A percentile compares a stretch with the other conserved stretches of the same genome.
These are phyloP conservation scores for Patiria pectinifera DNA, from an alignment of 53 echinoderm and acorn worm genomes.

Conservation along the genomic window DNA sequence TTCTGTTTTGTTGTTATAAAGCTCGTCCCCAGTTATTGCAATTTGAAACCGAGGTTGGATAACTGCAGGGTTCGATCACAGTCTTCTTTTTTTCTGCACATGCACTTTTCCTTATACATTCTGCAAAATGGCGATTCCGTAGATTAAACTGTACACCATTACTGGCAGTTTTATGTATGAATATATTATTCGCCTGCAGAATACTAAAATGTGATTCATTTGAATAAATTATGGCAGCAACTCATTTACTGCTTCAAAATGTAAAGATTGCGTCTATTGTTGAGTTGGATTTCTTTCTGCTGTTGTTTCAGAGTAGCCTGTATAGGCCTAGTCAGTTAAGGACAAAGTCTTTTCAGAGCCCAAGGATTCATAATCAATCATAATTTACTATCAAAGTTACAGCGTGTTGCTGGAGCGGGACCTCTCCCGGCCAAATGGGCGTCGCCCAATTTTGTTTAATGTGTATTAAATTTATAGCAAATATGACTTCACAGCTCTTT, in stretches of 20 bases:
- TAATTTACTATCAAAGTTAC: too few relatives aligned
- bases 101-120: not conserved
- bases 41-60: constrained; percentile 16
- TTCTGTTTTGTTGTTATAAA: not conserved
- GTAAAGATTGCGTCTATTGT: not conserved
- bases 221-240: constrained; percentile 27
- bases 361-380: too few relatives aligned
- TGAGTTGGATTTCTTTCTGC: not conserved
- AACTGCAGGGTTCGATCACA: not conserved
- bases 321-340: not conserved
- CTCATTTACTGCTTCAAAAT: constrained; percentile 39
- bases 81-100: not conserved
- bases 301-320: not conserved
- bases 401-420: too few relatives aligned
- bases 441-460: too few relatives aligned
- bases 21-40: constrained; percentile 36
- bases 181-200: constrained; percentile 9
- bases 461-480: too few relatives aligned
- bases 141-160: not conserved
- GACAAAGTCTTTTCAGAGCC: not conserved
- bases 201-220: not conserved
- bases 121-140: not conserved
- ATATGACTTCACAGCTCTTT: too few relatives aligned
- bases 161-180: constrained; percentile 7
- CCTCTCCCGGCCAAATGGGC: too few relatives aligned